Base-by-base conservation (phyloP, 2,888 invertebrate species). In the Hololepta plana region DNA sequence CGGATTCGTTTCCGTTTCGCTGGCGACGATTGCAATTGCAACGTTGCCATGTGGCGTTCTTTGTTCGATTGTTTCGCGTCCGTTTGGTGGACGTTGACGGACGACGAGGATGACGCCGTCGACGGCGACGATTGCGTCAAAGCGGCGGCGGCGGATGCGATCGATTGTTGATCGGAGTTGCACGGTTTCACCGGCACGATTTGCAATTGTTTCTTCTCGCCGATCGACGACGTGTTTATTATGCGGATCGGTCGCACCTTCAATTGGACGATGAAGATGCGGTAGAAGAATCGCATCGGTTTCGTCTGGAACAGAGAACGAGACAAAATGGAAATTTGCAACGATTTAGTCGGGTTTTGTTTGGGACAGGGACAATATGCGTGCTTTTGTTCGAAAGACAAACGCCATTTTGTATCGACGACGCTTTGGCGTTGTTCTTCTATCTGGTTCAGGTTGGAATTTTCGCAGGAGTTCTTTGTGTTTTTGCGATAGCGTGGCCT, bases 271-370 rank as follows among this genome's bases (percentile, higher is more conserved):
- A n/a, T n/a, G 43, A 55, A 55, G 35, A 73, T 68, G 22, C 67
- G 60, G 46, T 71, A 72, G 48, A 62, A 67, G 45, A 73, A 69
- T 30, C 64, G 53, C 63, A 73, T 63, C 8, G 72, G 72, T 28
- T 64, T 63, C 22, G 59, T 57, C 72, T 72, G 53, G 12, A 41
- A 43, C 35, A 33, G 32, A 36, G 27, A 23, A 27, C 20, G 29
- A 26, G 26, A 13, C 25, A 20, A 23, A 13, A 10, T 12, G n/a
- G 23, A 11, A 26, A 26, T n/a, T n/a, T n/a, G n/a, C n/a, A n/a
- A n/a, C n/a, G n/a, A n/a, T n/a, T n/a, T n/a, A n/a, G n/a, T n/a
- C n/a, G n/a, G n/a, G n/a, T n/a, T n/a, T n/a, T n/a, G n/a, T n/a
- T n/a, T n/a, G n/a, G n/a, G n/a, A n/a, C n/a, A n/a, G n/a, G n/a